Percentiles rank a stretch among this genome's conserved stretches.
Conservation (phyloP, 2,888 invertebrate species). For the Allolobophora icterica region DNA sequence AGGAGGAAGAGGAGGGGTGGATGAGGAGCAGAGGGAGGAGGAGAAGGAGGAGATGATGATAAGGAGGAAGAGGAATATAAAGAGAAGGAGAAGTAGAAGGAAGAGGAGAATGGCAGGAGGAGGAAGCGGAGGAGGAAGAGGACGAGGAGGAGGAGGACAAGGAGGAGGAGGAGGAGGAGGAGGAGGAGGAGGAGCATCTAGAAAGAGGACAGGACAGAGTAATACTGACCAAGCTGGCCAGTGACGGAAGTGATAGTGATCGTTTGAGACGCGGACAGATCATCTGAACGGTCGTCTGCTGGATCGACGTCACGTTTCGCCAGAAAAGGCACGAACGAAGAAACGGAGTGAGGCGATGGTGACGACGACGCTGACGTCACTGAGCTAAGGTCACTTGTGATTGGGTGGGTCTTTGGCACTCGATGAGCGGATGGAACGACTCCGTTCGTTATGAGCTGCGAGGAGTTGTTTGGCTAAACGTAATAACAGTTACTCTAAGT, state of each 20-base stretch:
- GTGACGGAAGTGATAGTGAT: slow-evolving; percentile 70
- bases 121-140: no score
- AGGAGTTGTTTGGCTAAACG: not conserved
- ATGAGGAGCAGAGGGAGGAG: no score
- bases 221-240: slow-evolving; percentile 68
- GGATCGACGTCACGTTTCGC: not conserved
- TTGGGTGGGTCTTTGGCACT: not conserved
- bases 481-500: not conserved
- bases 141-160: no score
- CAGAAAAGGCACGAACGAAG: slow-evolving; percentile 43
- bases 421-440: not conserved
- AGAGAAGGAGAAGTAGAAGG: no score
- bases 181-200: no score
- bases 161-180: no score
- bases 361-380: not conserved
- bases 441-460: not conserved
- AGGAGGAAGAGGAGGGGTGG: no score
- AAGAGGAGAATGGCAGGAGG: no score
- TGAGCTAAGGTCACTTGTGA: slow-evolving; percentile 22
- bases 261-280: slow-evolving; percentile 65
- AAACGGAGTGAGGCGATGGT: not conserved
- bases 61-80: no score
- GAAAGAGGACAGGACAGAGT: no score
- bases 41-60: no score
- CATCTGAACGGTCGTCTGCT: not conserved